Evolutionary conservation across 2,888 invertebrate genomes (phyloP).

Genomic region (Heliconius ethilla): DNA sequence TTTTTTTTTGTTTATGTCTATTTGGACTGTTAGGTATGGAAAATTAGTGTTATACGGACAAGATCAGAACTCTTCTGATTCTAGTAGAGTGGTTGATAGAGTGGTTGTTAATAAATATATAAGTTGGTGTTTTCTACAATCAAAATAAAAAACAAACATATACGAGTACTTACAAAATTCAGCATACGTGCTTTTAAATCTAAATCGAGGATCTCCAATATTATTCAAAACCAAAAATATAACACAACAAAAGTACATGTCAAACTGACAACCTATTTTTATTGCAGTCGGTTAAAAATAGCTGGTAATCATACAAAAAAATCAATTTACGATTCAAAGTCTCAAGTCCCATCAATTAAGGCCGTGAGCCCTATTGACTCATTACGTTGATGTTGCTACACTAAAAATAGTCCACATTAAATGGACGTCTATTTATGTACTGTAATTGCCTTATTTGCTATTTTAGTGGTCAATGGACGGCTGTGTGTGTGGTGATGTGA

Average conservation of each 20-base stretch:
- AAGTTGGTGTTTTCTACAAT: no score
- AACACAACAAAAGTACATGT: background rate
- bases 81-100: no score
- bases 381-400: slow-evolving; percentile 28
- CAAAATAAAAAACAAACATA: no score
- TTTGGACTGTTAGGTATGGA: no score
- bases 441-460: slow-evolving; percentile 8
- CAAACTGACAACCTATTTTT: background rate
- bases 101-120: no score
- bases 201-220: no score
- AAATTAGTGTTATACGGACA: no score
- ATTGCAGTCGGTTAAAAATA: background rate
- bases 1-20: background rate
- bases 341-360: slow-evolving; percentile 23
- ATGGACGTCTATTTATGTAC: slow-evolving; percentile 20
- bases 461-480: background rate
- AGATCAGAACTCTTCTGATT: no score
- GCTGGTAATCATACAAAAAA: background rate
- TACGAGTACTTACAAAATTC: no score
- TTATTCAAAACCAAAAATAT: no score
- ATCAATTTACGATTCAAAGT: slow-evolving; percentile 17
- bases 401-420: slow-evolving; percentile 29
- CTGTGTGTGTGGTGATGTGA: background rate
- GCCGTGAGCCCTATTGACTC: slow-evolving; percentile 22
- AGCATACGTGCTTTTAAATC: no score